phyloP scores from a whole-genome alignment of 2,113 vertebrate species.

The Antennarius striatus region DNA sequence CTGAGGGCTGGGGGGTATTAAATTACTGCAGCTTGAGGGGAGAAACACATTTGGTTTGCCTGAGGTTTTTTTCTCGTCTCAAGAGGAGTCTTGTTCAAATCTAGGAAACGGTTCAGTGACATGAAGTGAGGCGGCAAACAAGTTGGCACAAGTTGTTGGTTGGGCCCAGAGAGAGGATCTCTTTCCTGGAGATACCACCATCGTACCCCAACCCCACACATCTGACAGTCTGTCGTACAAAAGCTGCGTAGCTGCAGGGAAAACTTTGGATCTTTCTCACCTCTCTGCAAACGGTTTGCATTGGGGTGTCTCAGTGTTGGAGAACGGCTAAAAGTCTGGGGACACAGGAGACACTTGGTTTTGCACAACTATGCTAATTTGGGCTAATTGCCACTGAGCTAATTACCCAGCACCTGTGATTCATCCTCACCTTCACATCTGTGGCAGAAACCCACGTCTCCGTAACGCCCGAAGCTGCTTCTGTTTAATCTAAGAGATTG shows the following conservation, averaged over 20 bases:
- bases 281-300: no score
- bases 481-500: no score
- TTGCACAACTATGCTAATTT: conserved; percentile 16
- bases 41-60: conserved; percentile 5
- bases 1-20: conserved; percentile 23
- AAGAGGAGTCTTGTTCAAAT: conserved; percentile 18
- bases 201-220: conserved; percentile 8
- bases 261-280: no score
- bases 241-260: not conserved
- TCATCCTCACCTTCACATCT: no score
- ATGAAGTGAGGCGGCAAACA: conserved; percentile 11
- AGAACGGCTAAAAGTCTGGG: not conserved
- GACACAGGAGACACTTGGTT: not conserved
- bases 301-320: no score
- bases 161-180: conserved; percentile 10
- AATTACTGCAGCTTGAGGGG: conserved; percentile 30
- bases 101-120: conserved; percentile 26
- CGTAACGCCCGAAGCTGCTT: no score
- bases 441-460: no score
- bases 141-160: conserved; percentile 30
- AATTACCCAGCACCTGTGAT: not conserved
- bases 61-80: conserved; percentile 23
- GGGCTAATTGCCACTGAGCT: conserved; percentile 38
- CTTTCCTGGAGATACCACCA: conserved; percentile 9
- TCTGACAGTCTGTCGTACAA: conserved; percentile 11